Evolutionary conservation across 2,797 vertebrate species (phyloP), one percentile per base, ranked within the genome.

Genomic region (Acanthurus leucopareius): DNA sequence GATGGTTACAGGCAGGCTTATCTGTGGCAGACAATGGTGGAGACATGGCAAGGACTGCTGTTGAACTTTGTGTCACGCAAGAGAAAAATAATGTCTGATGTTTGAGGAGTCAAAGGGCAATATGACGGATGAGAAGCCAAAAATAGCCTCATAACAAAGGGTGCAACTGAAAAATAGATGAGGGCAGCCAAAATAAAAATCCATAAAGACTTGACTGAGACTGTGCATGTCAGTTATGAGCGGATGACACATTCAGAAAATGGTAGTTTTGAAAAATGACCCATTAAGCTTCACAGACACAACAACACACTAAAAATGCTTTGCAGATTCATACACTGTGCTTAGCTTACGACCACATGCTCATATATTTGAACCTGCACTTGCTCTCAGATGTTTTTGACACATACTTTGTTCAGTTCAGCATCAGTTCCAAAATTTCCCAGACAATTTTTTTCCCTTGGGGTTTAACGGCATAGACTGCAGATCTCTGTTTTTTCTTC

Each of bases 71-170:
- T 82, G 81, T 89, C 86, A 52, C 15, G 48, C 69, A 5, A 44
- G 28, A 85, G 76, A 82, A 75, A 70, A 84, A 84, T 10, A 5
- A 54, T 22, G 57, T 79, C 78, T 85, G 58, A 53, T 79, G 76
- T 88, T 87, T 68, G 59, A n/a, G 8, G 69, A 77, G 81, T 90
- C 80, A 84, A 79, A 84, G 76, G 65, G 22, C 79, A 86, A 54
- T 32, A 32, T 79, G 77, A 78, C 69, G 44, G 68, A 88, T 76
- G 71, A 88, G 56, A 69, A 25, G 61, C 70, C 66, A 69, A 70
- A 75, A 90, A 88, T 75, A 91, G 75, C 0, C 45, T 68, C 25
- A 32, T 63, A 73, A 80, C 60, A 83, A 74, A 60, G 53, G 19
- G 58, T 59, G 60, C 22, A 59, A 73, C 48, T 69, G 22, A 69